phyloP scores from a whole-genome alignment of 2,113 vertebrate genomes.

The Cromileptes altivelis region DNA sequence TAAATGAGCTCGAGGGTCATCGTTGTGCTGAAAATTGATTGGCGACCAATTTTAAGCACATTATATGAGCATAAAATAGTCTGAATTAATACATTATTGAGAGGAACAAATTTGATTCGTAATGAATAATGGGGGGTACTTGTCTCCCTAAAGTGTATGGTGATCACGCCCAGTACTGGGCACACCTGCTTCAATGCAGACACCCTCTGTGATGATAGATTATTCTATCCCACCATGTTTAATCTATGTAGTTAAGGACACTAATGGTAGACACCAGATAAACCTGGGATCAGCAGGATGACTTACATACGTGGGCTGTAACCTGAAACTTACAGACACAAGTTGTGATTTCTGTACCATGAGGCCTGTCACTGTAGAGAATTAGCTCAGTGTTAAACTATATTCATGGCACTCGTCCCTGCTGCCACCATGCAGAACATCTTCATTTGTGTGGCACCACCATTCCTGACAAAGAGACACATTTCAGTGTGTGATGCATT shows the following conservation, averaged over 20 bases:
- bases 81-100: too few species aligned
- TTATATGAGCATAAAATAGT: too few species aligned
- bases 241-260: background rate
- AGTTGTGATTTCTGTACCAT: background rate
- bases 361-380: too few species aligned
- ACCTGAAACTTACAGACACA: background rate
- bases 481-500: background rate
- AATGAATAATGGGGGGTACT: too few species aligned
- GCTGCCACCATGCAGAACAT: background rate
- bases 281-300: background rate
- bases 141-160: too few species aligned
- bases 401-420: background rate
- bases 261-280: background rate
- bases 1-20: too few species aligned
- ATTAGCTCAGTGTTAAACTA: background rate
- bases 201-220: background rate
- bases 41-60: too few species aligned
- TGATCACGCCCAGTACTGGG: too few species aligned
- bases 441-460: background rate
- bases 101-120: too few species aligned
- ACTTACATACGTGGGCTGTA: background rate
- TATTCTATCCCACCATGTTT: background rate
- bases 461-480: background rate
- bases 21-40: too few species aligned
- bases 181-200: background rate